A percentile compares a stretch with the other conserved stretches of the same genome.
Conservation (phyloP, 2,888 invertebrate genomes). For the Erannis defoliaria region DNA sequence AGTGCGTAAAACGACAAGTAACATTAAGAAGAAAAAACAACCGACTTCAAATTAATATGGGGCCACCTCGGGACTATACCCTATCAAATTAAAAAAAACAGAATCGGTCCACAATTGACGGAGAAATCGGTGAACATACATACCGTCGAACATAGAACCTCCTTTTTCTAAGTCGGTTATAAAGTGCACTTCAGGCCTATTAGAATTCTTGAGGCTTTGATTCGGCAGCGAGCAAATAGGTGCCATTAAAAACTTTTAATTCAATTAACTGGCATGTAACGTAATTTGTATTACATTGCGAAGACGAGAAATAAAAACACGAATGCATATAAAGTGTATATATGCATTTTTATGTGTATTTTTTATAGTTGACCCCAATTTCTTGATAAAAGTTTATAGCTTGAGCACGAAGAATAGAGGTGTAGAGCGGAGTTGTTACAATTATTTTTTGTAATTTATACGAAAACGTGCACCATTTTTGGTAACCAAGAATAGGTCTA, state of each 20-base stretch:
- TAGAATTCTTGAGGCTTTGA: slow-evolving; percentile 10
- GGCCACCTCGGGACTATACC: too few relatives aligned
- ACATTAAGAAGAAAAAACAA: too few relatives aligned
- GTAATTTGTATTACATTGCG: background rate
- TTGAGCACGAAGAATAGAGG: background rate
- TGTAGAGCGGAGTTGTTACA: too few relatives aligned
- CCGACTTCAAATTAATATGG: too few relatives aligned
- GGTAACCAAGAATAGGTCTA: too few relatives aligned
- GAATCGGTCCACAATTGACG: too few relatives aligned
- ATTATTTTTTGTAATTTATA: too few relatives aligned
- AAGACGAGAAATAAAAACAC: background rate
- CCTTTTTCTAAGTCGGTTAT: too few relatives aligned
- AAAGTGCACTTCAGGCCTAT: slow-evolving; percentile 2
- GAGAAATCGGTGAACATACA: too few relatives aligned
- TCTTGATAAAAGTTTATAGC: slow-evolving; percentile 4
- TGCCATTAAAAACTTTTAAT: background rate
- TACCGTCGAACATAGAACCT: too few relatives aligned
- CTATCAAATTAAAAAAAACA: too few relatives aligned
- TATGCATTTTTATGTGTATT: background rate
- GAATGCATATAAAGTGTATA: background rate
- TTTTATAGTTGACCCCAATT: slow-evolving; percentile 11
- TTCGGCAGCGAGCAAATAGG: background rate
- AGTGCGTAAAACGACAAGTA: background rate
- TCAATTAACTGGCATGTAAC: background rate
- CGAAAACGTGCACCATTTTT: too few relatives aligned